Percentiles rank a stretch among this genome's conserved stretches.
Evolutionary conservation across 2,888 invertebrate genomes (phyloP).

Genomic region (Polia nebulosa): DNA sequence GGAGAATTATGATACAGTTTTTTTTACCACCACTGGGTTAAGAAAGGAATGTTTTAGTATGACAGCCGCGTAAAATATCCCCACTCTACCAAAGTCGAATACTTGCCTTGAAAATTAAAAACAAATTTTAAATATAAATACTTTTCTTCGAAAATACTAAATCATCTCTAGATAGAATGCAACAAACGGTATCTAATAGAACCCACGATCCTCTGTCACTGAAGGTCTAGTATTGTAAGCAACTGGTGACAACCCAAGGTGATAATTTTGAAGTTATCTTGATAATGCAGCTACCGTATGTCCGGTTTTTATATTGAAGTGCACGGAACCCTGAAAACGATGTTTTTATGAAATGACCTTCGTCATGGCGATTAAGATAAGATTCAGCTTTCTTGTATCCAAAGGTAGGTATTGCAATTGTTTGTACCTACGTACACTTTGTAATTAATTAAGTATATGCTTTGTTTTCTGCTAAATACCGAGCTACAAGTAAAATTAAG

Average conservation of each 20-base stretch:
- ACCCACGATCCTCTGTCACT: conserved; percentile 43
- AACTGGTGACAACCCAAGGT: conserved; percentile 45
- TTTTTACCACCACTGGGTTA: too few relatives aligned
- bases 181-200: neutral
- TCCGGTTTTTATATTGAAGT: conserved; percentile 51
- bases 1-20: too few relatives aligned
- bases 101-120: too few relatives aligned
- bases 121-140: too few relatives aligned
- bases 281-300: conserved; percentile 44
- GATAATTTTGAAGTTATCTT: conserved; percentile 53
- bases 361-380: conserved; percentile 9
- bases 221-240: conserved; percentile 52
- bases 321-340: conserved; percentile 52
- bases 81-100: too few relatives aligned
- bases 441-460: too few relatives aligned
- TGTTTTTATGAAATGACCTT: conserved; percentile 47
- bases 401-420: neutral
- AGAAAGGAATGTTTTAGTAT: too few relatives aligned
- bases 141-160: conserved; percentile 5
- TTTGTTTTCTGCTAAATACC: too few relatives aligned
- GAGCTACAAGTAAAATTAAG: neutral
- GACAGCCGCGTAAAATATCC: too few relatives aligned
- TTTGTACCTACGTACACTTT: neutral
- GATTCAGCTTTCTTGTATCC: conserved; percentile 7
- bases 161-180: conserved; percentile 15